phyloP scores from a whole-genome alignment of 2,797 vertebrate species.

The Epinephelus malabaricus region DNA sequence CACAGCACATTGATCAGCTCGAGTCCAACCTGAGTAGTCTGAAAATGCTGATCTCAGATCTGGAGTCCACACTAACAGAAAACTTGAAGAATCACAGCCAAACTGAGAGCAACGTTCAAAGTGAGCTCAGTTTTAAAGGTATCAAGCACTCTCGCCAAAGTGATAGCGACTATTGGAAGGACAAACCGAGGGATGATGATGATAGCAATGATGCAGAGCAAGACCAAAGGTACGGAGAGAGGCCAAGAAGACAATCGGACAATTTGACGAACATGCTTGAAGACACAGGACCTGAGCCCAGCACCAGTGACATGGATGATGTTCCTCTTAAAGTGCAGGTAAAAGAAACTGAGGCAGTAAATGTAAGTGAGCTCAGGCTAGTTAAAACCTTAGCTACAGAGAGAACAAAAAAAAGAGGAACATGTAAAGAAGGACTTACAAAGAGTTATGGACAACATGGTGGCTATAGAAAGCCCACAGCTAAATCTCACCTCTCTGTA shows the following conservation, averaged over 20 bases:
- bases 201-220: constrained; percentile 1
- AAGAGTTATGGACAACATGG: constrained; percentile 17
- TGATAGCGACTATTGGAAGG: constrained; percentile 13
- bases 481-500: constrained; percentile 56
- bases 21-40: constrained; percentile 81
- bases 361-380: constrained; percentile 21
- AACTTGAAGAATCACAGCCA: constrained; percentile 51
- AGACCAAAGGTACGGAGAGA: constrained; percentile 12
- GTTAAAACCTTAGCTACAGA: constrained; percentile 30
- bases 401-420: constrained; percentile 12
- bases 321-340: constrained; percentile 9
- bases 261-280: constrained; percentile 23
- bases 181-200: neutral
- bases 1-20: constrained; percentile 79
- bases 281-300: constrained; percentile 28
- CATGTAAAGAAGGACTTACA: constrained; percentile 12
- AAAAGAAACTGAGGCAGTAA: neutral
- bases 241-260: constrained; percentile 39
- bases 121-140: constrained; percentile 14
- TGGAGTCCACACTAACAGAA: constrained; percentile 78
- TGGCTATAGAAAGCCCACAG: constrained; percentile 14
- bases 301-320: neutral
- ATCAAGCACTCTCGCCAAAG: neutral
- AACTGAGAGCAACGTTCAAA: constrained; percentile 21
- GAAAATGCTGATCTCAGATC: constrained; percentile 81